These are phyloP conservation scores for Solen grandis DNA, from an alignment of 1,140 invertebrate genomes.

Conservation along the genomic window DNA sequence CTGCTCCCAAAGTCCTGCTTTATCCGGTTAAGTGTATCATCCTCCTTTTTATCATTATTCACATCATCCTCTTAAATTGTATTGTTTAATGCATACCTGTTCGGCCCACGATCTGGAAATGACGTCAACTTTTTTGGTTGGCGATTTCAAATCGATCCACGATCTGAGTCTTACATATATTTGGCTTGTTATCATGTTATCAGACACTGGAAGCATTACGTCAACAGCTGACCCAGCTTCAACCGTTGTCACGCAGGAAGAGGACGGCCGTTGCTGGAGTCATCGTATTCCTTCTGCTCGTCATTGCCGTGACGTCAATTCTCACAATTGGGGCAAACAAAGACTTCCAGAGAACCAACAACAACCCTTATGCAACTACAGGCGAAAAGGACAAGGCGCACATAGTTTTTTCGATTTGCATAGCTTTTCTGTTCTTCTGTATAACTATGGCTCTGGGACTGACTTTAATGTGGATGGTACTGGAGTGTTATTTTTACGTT, in stretches of 20 bases:
- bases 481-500: conserved; percentile 35
- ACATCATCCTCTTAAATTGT: too few species aligned
- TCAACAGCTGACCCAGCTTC: conserved; percentile 18
- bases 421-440: conserved; percentile 49
- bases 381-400: conserved; percentile 24
- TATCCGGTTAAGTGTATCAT: too few species aligned
- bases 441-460: conserved; percentile 36
- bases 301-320: conserved; percentile 30
- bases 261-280: conserved; percentile 20
- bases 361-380: conserved; percentile 13
- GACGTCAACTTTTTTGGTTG: too few species aligned
- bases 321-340: conserved; percentile 26
- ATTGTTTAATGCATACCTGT: too few species aligned
- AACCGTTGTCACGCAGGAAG: conserved; percentile 34
- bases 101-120: too few species aligned
- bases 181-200: too few species aligned
- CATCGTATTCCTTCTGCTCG: conserved; percentile 24
- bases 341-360: conserved; percentile 30
- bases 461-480: conserved; percentile 6
- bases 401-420: conserved; percentile 46
- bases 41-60: too few species aligned
- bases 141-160: too few species aligned
- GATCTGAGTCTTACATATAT: too few species aligned
- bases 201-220: conserved; percentile 34
- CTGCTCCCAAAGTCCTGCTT: too few species aligned